Evolutionary conservation across 1,140 invertebrate genomes (phyloP).

Genomic region (Rhyacophila brunnea): DNA sequence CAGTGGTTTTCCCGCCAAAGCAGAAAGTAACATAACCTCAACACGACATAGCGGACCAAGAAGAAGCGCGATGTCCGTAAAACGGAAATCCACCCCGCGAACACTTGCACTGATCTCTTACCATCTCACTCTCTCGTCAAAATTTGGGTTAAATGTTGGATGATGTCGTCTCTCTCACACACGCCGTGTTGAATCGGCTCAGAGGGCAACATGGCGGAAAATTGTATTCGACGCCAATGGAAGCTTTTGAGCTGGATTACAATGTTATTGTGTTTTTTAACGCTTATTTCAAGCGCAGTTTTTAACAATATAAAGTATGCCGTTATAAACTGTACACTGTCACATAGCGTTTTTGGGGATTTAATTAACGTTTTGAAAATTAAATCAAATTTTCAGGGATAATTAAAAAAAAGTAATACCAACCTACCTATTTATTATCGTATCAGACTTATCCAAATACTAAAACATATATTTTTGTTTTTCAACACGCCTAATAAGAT

Average conservation of each 20-base stretch:
- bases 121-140: conserved; percentile 5
- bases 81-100: not conserved
- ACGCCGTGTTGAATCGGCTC: conserved; percentile 34
- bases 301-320: conserved; percentile 20
- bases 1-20: conserved; percentile 31
- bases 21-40: conserved; percentile 32
- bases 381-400: too few species aligned
- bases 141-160: not conserved
- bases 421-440: too few species aligned
- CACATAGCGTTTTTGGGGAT: not conserved
- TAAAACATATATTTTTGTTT: too few species aligned
- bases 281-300: conserved; percentile 18
- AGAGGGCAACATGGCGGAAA: conserved; percentile 35
- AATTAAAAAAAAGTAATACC: too few species aligned
- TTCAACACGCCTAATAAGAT: too few species aligned
- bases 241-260: conserved; percentile 34
- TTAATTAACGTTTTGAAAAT: too few species aligned
- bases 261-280: conserved; percentile 34
- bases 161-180: conserved; percentile 9
- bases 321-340: not conserved
- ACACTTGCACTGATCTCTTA: not conserved
- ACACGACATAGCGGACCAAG: conserved; percentile 4
- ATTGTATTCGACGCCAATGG: conserved; percentile 34
- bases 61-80: conserved; percentile 11
- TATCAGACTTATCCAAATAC: too few species aligned